Percentiles rank a stretch among this genome's conserved stretches.
Evolutionary conservation across 2,113 vertebrate species (phyloP).

Genomic region (Tachysurus fulvidraco): DNA sequence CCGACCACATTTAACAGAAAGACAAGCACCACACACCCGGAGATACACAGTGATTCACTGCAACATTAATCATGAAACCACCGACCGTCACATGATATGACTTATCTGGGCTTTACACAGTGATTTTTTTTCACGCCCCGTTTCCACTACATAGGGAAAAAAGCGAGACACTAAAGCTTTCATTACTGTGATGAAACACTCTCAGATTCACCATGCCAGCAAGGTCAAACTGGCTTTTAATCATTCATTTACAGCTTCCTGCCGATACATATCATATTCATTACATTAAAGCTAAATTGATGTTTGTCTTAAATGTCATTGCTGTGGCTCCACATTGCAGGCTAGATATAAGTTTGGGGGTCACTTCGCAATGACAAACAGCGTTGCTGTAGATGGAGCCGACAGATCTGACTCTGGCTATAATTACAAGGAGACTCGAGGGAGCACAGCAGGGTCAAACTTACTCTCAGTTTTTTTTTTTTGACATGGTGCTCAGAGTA

Average conservation of each 20-base stretch:
- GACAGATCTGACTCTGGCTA: conserved; percentile 42
- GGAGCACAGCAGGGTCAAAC: neutral
- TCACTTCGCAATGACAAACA: conserved; percentile 53
- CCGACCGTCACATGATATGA: conserved; percentile 43
- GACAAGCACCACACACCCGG: conserved; percentile 24
- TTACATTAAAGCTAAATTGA: conserved; percentile 51
- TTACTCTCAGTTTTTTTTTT: conserved; percentile 5
- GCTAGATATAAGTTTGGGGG: conserved; percentile 46
- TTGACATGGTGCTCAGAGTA: conserved; percentile 17
- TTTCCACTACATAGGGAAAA: conserved; percentile 24
- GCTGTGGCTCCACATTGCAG: conserved; percentile 16
- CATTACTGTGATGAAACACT: conserved; percentile 49
- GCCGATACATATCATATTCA: conserved; percentile 55
- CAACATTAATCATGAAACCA: conserved; percentile 52
- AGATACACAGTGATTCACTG: conserved; percentile 22
- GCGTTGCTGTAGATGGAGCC: conserved; percentile 21
- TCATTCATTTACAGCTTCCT: conserved; percentile 48
- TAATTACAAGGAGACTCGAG: conserved; percentile 33
- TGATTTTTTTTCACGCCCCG: conserved; percentile 15
- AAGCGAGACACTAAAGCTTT: conserved; percentile 42
- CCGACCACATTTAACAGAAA: conserved; percentile 24
- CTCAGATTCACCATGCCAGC: conserved; percentile 38
- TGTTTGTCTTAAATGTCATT: conserved; percentile 50
- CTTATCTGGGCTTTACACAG: conserved; percentile 50
- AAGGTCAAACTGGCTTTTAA: conserved; percentile 43